Percentiles rank a stretch among this genome's conserved stretches.
Evolutionary conservation across 1,140 invertebrate genomes (phyloP).

Genomic region (Rhagoletis pomonella): DNA sequence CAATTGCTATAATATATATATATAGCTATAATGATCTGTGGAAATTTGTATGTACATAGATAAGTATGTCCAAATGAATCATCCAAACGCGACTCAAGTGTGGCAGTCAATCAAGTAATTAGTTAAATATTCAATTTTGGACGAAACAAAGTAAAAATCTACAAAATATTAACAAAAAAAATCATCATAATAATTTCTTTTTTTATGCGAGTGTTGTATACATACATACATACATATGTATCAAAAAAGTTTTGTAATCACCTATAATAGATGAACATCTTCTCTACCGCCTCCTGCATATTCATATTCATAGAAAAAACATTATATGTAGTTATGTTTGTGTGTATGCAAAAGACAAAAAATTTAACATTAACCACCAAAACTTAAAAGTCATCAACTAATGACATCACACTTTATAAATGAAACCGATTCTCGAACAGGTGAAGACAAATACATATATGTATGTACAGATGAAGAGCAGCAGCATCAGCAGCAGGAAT

Average conservation of each 20-base stretch:
- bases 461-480: not conserved
- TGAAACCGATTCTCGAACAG: conserved; percentile 24
- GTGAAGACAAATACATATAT: not conserved
- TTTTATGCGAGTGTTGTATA: too few species aligned
- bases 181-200: too few species aligned
- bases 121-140: not conserved
- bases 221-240: too few species aligned
- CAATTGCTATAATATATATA: too few species aligned
- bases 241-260: not conserved
- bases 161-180: too few species aligned
- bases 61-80: not conserved
- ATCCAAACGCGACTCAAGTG: not conserved
- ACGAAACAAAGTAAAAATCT: not conserved
- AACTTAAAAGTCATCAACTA: not conserved
- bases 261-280: conserved; percentile 1
- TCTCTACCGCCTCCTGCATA: not conserved
- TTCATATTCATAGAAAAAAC: not conserved
- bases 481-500: not conserved
- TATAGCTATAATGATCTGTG: too few species aligned
- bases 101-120: not conserved
- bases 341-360: too few species aligned
- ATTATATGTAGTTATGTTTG: too few species aligned
- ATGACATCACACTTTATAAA: conserved; percentile 39
- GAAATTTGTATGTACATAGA: too few species aligned
- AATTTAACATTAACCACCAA: not conserved